A percentile compares a stretch with the other conserved stretches of the same genome.
Evolutionary conservation across 2,113 vertebrate genomes (phyloP).

Genomic region (Oncorhynchus masou): DNA sequence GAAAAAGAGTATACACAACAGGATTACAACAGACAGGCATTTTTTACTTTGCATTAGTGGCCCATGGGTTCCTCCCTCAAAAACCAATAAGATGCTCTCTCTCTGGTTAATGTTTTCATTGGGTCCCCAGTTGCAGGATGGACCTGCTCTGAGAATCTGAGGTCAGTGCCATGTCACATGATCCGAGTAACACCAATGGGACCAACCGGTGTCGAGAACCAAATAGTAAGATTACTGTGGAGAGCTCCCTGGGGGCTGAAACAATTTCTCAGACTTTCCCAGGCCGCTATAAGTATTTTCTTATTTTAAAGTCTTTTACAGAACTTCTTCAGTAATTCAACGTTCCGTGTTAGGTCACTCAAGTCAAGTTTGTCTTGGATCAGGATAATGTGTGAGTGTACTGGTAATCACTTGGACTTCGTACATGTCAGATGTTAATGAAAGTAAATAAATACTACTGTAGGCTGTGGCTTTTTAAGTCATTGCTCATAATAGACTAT

Average conservation of each 20-base stretch:
- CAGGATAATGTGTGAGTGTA: background rate
- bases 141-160: background rate
- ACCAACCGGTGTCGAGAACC: slow-evolving; percentile 13
- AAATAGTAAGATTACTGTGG: background rate
- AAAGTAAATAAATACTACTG: no score
- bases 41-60: background rate
- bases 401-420: no score
- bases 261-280: slow-evolving; percentile 53
- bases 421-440: no score
- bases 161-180: slow-evolving; percentile 22
- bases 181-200: slow-evolving; percentile 16
- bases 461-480: no score
- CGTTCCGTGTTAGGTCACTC: background rate
- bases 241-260: slow-evolving; percentile 26
- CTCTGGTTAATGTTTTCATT: no score
- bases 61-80: background rate
- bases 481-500: no score
- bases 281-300: slow-evolving; percentile 20
- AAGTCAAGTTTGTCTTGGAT: background rate
- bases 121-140: background rate
- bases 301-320: background rate
- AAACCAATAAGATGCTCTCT: background rate
- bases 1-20: background rate
- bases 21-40: background rate
- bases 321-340: background rate